A percentile compares a stretch with the other conserved stretches of the same genome.
phyloP scores from a whole-genome alignment of 2,888 invertebrate species.

The Rotaria sp. region DNA sequence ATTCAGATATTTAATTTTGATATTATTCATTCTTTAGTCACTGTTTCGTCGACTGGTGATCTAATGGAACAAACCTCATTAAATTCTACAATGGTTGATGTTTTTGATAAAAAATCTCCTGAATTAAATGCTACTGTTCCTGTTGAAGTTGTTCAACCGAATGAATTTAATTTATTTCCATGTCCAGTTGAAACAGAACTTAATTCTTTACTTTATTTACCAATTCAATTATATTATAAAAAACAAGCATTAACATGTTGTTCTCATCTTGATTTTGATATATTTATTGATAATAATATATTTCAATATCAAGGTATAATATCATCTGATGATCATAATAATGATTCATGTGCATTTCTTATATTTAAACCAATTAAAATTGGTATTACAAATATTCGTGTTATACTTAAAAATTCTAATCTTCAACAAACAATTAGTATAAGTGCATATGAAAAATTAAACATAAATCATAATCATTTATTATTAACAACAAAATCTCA shows the following conservation, averaged over 20 bases:
- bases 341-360: neutral
- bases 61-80: neutral
- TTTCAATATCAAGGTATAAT: slow-evolving; percentile 12
- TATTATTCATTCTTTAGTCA: neutral
- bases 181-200: slow-evolving; percentile 38
- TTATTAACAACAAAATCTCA: neutral
- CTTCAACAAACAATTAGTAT: neutral
- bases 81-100: neutral
- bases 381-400: neutral
- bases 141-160: slow-evolving; percentile 30
- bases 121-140: slow-evolving; percentile 7
- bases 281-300: slow-evolving; percentile 25
- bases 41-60: neutral
- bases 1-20: neutral
- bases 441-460: neutral
- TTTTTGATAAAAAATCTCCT: slow-evolving; percentile 13
- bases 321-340: neutral
- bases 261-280: slow-evolving; percentile 30
- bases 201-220: slow-evolving; percentile 7
- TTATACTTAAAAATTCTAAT: neutral
- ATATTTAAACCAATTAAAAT: slow-evolving; percentile 4
- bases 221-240: slow-evolving; percentile 31
- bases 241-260: slow-evolving; percentile 27
- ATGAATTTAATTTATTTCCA: slow-evolving; percentile 11
- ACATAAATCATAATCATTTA: neutral